Base-by-base conservation (phyloP, 2,113 vertebrate species). In the Pedetes capensis region DNA sequence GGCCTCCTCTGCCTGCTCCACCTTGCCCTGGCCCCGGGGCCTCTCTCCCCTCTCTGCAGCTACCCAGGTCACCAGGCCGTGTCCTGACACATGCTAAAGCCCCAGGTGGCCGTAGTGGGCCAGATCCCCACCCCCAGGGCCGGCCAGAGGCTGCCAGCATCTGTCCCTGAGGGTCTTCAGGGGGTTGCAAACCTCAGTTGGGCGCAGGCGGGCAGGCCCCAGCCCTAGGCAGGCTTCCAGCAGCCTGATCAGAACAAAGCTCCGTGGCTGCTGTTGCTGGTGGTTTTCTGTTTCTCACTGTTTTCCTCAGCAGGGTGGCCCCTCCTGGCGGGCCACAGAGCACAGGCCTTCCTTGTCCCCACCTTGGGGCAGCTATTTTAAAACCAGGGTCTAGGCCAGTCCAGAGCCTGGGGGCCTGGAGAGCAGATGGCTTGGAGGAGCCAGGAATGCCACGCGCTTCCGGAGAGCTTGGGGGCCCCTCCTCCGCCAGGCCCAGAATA, bases 241-340 rank as follows among this genome's bases (percentile, higher is more conserved):
- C 4, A 2, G 9, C 27, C 16, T 29, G 0, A 9, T 29, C 2
- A 20, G 51, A 59, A 13, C 6, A 6, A 2, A 8, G 10, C 47
- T 22, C 2, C 0, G 1, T 0, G 47, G 55, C 37, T 23, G 5
- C 29, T 27, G 53, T 39, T 64, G 68, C 29, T 2, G 3, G 6
- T 51, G 42, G 32, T 20, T 39, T 51, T 23, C 34, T 14, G 3
- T 63, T 27, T 34, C 2, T 14, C 11, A 66, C 4, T 18, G 25
- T 23, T 44, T 10, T 39, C 22, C 68, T 51, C 51, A 7, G 3
- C 42, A 32, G 71, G 57, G n/a, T 3, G 64, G 49, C 22, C 23
- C 18, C 20, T 18, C 23, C 49, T 3, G 14, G 39, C 47, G 23
- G 61, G 39, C 44, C 37, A 7, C 13, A 25, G 34, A 34, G 53